Evolutionary conservation across 1,140 invertebrate genomes (phyloP).

Genomic region (Zaprionus kolodkinae): DNA sequence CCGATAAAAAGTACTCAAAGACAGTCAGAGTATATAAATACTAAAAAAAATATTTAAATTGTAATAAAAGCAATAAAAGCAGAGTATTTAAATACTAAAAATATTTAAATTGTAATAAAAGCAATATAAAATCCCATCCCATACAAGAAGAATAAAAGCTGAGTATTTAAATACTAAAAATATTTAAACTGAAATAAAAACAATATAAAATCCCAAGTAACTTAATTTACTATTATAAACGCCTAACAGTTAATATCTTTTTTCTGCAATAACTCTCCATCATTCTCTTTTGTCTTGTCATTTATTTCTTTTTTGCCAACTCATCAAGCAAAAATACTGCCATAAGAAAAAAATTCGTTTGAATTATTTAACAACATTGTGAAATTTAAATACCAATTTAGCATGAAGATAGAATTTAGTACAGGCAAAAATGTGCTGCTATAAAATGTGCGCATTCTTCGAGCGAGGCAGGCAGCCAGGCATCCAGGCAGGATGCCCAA

Average conservation of each 20-base stretch:
- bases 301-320: not conserved
- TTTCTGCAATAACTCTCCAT: not conserved
- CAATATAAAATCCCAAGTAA: not conserved
- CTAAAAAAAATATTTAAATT: too few relatives aligned
- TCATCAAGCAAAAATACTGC: not conserved
- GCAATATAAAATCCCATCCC: not conserved
- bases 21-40: too few relatives aligned
- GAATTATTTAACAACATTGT: conserved; percentile 2
- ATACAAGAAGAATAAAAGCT: too few relatives aligned
- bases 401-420: not conserved
- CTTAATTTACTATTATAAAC: not conserved
- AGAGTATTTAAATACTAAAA: not conserved
- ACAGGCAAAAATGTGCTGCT: not conserved
- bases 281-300: not conserved
- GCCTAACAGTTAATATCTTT: not conserved
- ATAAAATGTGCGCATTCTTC: conserved; percentile 6
- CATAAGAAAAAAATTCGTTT: not conserved
- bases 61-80: too few relatives aligned
- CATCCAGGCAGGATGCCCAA: not conserved
- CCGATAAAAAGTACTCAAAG: not conserved
- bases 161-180: not conserved
- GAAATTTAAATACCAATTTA: conserved; percentile 11
- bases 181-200: not conserved
- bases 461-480: not conserved
- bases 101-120: not conserved